Conservation (phyloP, 2,888 invertebrate genomes). For the Blastobasis adustella region DNA sequence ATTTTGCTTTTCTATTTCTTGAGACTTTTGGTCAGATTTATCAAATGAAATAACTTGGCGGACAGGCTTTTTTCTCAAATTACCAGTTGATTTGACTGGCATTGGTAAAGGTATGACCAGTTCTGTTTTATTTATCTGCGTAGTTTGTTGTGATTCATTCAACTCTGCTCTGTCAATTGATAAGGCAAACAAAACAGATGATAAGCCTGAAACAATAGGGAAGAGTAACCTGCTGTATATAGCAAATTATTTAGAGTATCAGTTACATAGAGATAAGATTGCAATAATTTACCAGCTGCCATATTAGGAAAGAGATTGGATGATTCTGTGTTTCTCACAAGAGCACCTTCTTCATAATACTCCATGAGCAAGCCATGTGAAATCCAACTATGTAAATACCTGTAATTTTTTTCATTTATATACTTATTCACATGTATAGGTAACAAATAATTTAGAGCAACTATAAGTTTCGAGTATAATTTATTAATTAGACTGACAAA, state of each 20-base stretch:
- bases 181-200: constrained; percentile 93
- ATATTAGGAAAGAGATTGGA: constrained; percentile 87
- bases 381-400: constrained; percentile 84
- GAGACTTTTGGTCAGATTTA: constrained; percentile 45
- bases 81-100: constrained; percentile 68
- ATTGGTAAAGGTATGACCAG: constrained; percentile 82
- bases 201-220: constrained; percentile 78
- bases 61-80: constrained; percentile 56
- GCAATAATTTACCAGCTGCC: constrained; percentile 80
- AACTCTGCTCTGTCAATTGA: constrained; percentile 91
- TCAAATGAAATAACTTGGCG: constrained; percentile 71
- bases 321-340: constrained; percentile 87
- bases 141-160: constrained; percentile 74
- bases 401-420: constrained; percentile 18
- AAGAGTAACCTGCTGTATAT: background rate
- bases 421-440: background rate
- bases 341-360: constrained; percentile 91
- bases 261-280: background rate
- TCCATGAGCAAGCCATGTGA: constrained; percentile 78
- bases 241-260: background rate
- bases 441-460: background rate
- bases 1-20: constrained; percentile 21
- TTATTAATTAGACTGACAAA: background rate
- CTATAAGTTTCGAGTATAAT: background rate
- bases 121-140: constrained; percentile 69